Conservation (phyloP, 2,888 invertebrate species). For the Palloptera scutellata region DNA sequence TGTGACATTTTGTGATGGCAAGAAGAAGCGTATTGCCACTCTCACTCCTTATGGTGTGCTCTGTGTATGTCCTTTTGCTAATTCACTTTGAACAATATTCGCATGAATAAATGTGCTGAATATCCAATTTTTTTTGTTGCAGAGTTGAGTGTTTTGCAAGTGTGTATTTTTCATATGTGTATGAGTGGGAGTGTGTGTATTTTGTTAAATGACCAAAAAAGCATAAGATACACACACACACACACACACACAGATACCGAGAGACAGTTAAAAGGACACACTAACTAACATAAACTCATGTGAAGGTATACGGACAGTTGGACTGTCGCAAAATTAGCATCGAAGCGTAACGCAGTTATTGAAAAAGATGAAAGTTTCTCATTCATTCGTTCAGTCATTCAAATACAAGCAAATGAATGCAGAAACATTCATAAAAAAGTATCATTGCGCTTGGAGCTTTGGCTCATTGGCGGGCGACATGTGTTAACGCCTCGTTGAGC, state of each 20-base stretch:
- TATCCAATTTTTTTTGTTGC: slow-evolving; percentile 23
- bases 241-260: background rate
- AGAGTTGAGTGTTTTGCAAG: slow-evolving; percentile 32
- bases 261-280: slow-evolving; percentile 3
- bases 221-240: slow-evolving; percentile 20
- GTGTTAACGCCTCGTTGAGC: slow-evolving; percentile 53
- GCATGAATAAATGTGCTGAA: slow-evolving; percentile 53
- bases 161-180: slow-evolving; percentile 1
- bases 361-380: slow-evolving; percentile 24
- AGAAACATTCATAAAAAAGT: slow-evolving; percentile 4
- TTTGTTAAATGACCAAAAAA: slow-evolving; percentile 49
- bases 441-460: slow-evolving; percentile 4
- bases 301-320: slow-evolving; percentile 15
- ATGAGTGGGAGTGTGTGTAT: background rate
- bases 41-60: slow-evolving; percentile 21
- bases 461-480: slow-evolving; percentile 40
- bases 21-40: background rate
- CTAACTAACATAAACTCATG: slow-evolving; percentile 10
- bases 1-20: slow-evolving; percentile 51
- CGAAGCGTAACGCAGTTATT: slow-evolving; percentile 24
- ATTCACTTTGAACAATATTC: slow-evolving; percentile 57
- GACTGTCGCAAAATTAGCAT: slow-evolving; percentile 9
- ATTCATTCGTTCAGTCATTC: background rate
- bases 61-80: slow-evolving; percentile 19
- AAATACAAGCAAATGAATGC: slow-evolving; percentile 1